Conservation (phyloP, 2,888 invertebrate species). For the Dichetophora obliterata region DNA sequence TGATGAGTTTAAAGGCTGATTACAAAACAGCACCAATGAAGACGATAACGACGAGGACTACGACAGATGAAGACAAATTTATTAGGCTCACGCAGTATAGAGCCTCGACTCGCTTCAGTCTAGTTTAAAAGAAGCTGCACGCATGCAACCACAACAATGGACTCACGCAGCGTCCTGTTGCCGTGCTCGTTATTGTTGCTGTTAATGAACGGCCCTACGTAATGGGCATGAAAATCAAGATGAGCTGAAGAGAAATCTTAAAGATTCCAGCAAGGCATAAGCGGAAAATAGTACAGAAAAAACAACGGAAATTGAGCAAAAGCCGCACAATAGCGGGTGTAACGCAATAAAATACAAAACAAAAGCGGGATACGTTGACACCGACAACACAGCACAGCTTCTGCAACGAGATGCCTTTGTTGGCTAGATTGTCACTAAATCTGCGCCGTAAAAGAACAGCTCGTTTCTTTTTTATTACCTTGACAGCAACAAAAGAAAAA, state of each 20-base stretch:
- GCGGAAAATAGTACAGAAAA: neutral
- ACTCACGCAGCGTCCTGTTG: conserved; percentile 20
- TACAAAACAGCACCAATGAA: neutral
- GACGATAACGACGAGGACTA: conserved; percentile 35
- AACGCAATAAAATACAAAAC: conserved; percentile 19
- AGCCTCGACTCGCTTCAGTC: neutral
- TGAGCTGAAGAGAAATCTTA: neutral
- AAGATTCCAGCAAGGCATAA: neutral
- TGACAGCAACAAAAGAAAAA: neutral
- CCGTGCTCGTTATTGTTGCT: neutral
- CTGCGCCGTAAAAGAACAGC: neutral
- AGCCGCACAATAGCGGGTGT: conserved; percentile 17
- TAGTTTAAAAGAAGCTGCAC: neutral
- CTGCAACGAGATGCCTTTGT: neutral
- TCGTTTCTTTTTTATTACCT: neutral
- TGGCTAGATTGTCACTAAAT: neutral
- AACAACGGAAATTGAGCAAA: neutral
- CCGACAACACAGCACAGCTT: neutral
- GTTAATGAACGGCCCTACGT: neutral
- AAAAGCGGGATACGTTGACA: neutral
- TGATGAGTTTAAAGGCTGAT: neutral
- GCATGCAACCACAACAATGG: conserved; percentile 28
- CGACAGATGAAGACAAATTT: conserved; percentile 53
- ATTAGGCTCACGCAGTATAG: conserved; percentile 17
- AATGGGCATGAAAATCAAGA: neutral